A percentile compares a stretch with the other conserved stretches of the same genome.
These are phyloP conservation scores for Ctenicera cuprea DNA, from an alignment of 2,888 invertebrate genomes.

Conservation along the genomic window DNA sequence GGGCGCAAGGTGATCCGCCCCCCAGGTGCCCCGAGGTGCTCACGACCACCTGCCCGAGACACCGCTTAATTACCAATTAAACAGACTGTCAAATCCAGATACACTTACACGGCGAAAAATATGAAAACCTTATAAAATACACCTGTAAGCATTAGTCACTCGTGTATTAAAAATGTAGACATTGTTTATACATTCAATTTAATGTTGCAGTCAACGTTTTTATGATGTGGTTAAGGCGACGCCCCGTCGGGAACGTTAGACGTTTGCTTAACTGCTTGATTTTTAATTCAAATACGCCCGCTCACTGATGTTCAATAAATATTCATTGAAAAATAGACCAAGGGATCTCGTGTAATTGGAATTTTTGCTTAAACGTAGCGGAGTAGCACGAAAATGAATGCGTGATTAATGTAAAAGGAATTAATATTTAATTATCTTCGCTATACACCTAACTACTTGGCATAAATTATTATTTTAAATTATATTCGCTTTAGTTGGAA, in stretches of 20 bases:
- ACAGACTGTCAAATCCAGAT: constrained; percentile 59
- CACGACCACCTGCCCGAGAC: constrained; percentile 57
- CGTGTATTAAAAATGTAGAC: constrained; percentile 37
- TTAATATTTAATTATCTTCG: constrained; percentile 5
- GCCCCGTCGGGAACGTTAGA: constrained; percentile 47
- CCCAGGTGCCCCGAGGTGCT: constrained; percentile 59
- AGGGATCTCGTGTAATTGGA: constrained; percentile 28
- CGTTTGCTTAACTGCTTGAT: constrained; percentile 47
- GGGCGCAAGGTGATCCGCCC: constrained; percentile 60
- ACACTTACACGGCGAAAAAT: constrained; percentile 54
- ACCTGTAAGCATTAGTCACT: constrained; percentile 56
- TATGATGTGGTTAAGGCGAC: constrained; percentile 52
- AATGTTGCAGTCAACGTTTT: constrained; percentile 47
- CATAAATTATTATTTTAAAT: not conserved
- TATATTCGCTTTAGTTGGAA: too few species aligned
- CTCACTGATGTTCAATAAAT: constrained; percentile 37
- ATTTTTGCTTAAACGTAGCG: constrained; percentile 21
- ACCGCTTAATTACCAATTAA: constrained; percentile 60
- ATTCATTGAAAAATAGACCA: constrained; percentile 39
- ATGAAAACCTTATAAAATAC: constrained; percentile 53
- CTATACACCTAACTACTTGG: not conserved
- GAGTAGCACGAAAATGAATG: not conserved
- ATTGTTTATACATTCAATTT: constrained; percentile 48
- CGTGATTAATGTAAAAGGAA: constrained; percentile 31
- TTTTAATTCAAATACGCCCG: constrained; percentile 43